Evolutionary conservation across 2,113 vertebrate species (phyloP).

Genomic region (Uria aalge): DNA sequence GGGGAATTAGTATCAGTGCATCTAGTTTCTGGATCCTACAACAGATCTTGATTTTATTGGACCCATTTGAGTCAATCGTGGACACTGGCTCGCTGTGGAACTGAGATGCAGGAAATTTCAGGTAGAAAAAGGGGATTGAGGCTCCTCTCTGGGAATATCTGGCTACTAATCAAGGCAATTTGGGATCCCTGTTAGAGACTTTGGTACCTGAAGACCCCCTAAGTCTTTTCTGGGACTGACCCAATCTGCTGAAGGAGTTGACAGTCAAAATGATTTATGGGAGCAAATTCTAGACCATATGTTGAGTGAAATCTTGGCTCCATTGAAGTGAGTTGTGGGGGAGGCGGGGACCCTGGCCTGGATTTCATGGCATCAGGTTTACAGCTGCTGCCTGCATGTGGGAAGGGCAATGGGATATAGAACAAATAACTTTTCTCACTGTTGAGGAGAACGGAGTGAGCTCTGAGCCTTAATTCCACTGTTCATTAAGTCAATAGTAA

Average conservation of each 20-base stretch:
- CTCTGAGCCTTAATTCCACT: not conserved
- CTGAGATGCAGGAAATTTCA: not conserved
- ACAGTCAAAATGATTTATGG: conserved; percentile 39
- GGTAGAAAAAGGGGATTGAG: not conserved
- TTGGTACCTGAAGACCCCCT: conserved; percentile 18
- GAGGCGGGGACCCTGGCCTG: not conserved
- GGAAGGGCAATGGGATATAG: not conserved
- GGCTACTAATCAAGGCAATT: not conserved
- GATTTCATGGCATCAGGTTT: not conserved
- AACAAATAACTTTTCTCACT: not conserved
- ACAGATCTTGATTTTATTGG: not conserved
- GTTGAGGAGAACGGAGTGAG: not conserved
- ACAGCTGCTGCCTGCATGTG: not conserved
- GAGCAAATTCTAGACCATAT: not conserved
- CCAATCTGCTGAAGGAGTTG: conserved; percentile 18
- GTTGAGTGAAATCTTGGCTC: conserved; percentile 3
- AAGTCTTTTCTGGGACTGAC: not conserved
- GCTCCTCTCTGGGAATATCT: not conserved
- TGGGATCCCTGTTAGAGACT: not conserved
- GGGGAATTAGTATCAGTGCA: not conserved
- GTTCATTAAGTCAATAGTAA: rapidly evolving
- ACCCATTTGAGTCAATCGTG: rapidly evolving
- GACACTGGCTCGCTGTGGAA: not conserved
- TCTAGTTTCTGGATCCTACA: not conserved
- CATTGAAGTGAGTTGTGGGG: not conserved